Percentiles rank a stretch among this genome's conserved stretches.
Conservation (phyloP, 2,113 vertebrate genomes). For the Cnemophilus loriae region DNA sequence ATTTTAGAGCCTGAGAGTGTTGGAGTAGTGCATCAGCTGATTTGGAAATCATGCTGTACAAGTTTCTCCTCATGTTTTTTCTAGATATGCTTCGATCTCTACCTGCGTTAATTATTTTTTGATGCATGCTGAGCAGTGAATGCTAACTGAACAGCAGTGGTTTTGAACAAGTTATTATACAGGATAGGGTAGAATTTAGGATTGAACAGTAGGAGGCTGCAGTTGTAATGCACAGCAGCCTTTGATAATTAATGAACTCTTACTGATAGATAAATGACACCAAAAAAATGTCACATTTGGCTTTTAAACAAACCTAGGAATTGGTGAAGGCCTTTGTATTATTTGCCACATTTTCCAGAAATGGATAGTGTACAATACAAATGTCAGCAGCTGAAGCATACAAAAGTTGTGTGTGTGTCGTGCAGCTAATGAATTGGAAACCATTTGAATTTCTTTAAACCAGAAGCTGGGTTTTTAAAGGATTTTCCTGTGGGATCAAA, state of each 20-base stretch:
- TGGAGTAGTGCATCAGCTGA: neutral
- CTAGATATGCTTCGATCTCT: neutral
- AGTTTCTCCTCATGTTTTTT: neutral
- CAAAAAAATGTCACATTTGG: neutral
- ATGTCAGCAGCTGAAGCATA: neutral
- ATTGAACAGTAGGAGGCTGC: neutral
- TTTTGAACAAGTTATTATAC: neutral
- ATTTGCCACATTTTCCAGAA: neutral
- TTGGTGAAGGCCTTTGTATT: neutral
- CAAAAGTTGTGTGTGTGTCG: accelerated
- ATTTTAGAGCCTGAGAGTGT: neutral
- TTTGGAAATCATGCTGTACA: neutral
- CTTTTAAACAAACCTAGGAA: neutral
- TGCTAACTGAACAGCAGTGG: accelerated
- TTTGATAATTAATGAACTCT: neutral
- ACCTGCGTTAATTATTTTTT: neutral
- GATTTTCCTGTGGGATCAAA: neutral
- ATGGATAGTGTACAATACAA: neutral
- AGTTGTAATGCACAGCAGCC: neutral
- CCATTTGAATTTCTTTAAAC: neutral
- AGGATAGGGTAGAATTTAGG: neutral
- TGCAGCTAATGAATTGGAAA: neutral
- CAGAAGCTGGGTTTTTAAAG: neutral
- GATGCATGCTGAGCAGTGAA: neutral
- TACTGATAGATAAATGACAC: neutral